Evolutionary conservation across 2,797 vertebrate genomes (phyloP), one percentile per base, ranked within the genome.

Genomic region (Falco biarmicus): DNA sequence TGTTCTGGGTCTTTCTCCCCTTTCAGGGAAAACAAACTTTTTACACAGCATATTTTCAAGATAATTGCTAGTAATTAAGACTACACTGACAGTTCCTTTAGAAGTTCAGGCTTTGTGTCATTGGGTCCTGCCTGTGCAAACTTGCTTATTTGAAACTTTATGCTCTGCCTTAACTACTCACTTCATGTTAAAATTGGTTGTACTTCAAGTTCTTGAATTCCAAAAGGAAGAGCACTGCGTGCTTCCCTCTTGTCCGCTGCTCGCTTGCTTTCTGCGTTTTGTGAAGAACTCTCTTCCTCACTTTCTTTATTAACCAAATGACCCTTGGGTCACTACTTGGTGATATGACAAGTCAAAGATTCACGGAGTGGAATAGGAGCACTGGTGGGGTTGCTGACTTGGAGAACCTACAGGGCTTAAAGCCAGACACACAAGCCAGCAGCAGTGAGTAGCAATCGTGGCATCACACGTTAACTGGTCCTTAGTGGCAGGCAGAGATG

Each of bases 291-390:
- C 34, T 28, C 53, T 51, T 29, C 15, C 56, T 60, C 21, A 11
- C n/a, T 51, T 83, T 43, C n/a, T 51, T 83, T 54, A 31, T 47
- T 43, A 61, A 48, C 32, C 13, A 43, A 28, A 15, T 29, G 19
- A 34, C 39, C 21, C 19, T 50, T 65, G 31, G 25, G 47, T 61
- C 17, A 6, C 20, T 25, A 2, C 47, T 51, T 37, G 26, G 41
- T 21, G 22, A 18, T 29, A 9, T 0, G 34, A 39, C 32, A 1
- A 1, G 50, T 50, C 0, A 13, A 32, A 41, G 57, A 32, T 11
- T 24, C 13, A 18, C 24, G 5, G 61, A 13, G 29, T 13, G 9
- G 19, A 63, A 31, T 21, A 28, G 17, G 34, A 65, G 22, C 45
- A 20, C 18, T 7, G 43, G 2, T 50, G 37, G 26, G 21, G 21